Conservation (phyloP, 2,113 vertebrate genomes). For the Microcebus tavaratra region DNA sequence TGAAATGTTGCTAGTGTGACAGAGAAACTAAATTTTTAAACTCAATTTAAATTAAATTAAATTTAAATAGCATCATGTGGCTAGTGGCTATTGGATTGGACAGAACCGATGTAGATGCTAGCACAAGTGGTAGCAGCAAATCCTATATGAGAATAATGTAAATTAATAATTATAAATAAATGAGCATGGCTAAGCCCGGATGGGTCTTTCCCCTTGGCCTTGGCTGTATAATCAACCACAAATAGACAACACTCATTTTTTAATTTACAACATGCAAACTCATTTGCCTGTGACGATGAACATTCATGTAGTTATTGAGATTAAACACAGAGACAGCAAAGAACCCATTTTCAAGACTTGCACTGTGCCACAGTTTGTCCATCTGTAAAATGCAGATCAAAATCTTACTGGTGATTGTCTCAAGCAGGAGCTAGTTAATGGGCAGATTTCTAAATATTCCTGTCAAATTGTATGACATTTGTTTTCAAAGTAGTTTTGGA, state of each 20-base stretch:
- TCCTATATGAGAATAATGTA: neutral
- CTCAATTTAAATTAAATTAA: neutral
- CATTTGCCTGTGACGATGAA: neutral
- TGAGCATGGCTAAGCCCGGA: neutral
- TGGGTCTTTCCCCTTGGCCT: neutral
- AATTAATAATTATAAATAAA: neutral
- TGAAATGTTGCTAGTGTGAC: neutral
- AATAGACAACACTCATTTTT: neutral
- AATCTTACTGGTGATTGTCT: neutral
- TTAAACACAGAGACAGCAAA: neutral
- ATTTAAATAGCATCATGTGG: neutral
- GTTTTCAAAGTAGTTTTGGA: neutral
- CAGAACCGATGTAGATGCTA: neutral
- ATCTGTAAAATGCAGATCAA: neutral
- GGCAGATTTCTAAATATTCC: neutral
- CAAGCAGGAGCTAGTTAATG: neutral
- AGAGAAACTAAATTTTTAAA: neutral
- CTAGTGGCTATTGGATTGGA: neutral
- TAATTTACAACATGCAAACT: neutral
- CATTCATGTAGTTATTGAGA: neutral
- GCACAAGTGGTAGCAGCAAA: neutral
- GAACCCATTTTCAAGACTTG: neutral
- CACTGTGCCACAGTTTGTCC: neutral
- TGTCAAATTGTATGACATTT: neutral
- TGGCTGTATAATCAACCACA: neutral